Evolutionary conservation across 1,140 invertebrate species (phyloP).

Genomic region (Aethina tumida): DNA sequence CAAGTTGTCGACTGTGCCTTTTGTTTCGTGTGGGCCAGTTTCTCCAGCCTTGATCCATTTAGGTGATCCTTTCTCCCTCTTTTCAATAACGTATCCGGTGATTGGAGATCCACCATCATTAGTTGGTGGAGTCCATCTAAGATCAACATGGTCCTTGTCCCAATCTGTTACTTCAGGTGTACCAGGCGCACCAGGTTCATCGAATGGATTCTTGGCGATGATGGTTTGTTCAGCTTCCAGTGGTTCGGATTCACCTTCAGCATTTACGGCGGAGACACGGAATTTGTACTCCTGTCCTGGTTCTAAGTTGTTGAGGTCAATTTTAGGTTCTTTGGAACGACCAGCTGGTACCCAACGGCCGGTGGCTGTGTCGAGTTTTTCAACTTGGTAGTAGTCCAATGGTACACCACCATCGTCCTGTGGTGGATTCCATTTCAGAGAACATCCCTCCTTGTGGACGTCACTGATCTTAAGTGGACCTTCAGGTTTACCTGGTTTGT

Average conservation of each 20-base stretch:
- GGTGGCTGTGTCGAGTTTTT: conserved; percentile 79
- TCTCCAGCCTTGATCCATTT: conserved; percentile 82
- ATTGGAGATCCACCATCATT: conserved; percentile 89
- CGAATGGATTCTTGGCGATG: conserved; percentile 96
- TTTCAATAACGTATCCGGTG: conserved; percentile 88
- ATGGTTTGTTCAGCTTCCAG: conserved; percentile 80
- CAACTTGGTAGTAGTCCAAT: conserved; percentile 84
- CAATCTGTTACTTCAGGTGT: conserved; percentile 83
- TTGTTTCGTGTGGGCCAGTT: conserved; percentile 63
- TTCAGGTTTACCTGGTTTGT: conserved; percentile 82
- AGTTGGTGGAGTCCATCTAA: conserved; percentile 81
- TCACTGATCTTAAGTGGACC: conserved; percentile 83
- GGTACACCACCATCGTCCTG: conserved; percentile 84
- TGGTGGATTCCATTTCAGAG: conserved; percentile 89
- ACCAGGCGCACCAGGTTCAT: conserved; percentile 85
- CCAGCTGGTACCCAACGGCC: conserved; percentile 79
- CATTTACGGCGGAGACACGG: conserved; percentile 89
- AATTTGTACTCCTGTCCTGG: conserved; percentile 96
- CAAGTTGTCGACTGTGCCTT: conserved; percentile 66
- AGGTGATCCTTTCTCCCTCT: conserved; percentile 78
- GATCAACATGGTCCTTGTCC: conserved; percentile 90
- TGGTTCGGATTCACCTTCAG: conserved; percentile 89
- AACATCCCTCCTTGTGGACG: conserved; percentile 88
- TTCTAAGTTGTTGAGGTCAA: conserved; percentile 73
- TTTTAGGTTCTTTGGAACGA: conserved; percentile 68